Percentiles rank a stretch among this genome's conserved stretches.
Evolutionary conservation across 2,888 invertebrate genomes (phyloP).

Genomic region (Digitonthophagus gazella): DNA sequence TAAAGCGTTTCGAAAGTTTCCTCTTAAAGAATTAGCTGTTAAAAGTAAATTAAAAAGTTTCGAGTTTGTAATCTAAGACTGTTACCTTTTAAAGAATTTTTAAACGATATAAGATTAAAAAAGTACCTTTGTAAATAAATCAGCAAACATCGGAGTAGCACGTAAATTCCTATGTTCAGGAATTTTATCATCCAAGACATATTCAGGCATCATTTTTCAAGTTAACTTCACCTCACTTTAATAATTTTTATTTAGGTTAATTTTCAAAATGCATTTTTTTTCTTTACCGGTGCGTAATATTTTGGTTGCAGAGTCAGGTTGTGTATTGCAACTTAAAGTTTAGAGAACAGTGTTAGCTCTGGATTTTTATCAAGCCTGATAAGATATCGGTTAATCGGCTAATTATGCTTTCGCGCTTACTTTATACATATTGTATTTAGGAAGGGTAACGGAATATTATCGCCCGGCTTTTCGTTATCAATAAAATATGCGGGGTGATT

Average conservation of each 20-base stretch:
- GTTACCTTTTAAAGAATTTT: background rate
- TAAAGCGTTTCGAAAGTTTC: too few relatives aligned
- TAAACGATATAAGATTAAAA: background rate
- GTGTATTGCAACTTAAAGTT: too few relatives aligned
- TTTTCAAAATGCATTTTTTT: background rate
- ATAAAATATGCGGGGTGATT: background rate
- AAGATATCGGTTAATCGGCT: background rate
- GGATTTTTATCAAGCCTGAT: background rate
- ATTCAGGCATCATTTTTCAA: constrained; percentile 44
- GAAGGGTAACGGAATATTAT: background rate
- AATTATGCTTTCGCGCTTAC: background rate
- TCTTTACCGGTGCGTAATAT: constrained; percentile 1
- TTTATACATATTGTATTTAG: background rate
- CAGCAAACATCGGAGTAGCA: constrained; percentile 36
- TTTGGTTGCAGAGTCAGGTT: too few relatives aligned
- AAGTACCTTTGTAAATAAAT: constrained; percentile 34
- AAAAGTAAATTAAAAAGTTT: too few relatives aligned
- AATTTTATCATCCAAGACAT: constrained; percentile 40
- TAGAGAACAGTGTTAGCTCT: background rate
- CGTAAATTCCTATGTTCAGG: constrained; percentile 39
- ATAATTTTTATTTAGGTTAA: constrained; percentile 17
- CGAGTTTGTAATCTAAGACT: too few relatives aligned
- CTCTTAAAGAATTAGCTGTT: too few relatives aligned
- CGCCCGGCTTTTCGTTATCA: background rate
- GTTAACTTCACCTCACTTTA: constrained; percentile 22